These are phyloP conservation scores for Coelinius sp. DNA, from an alignment of 2,888 invertebrate genomes.

Conservation along the genomic window DNA sequence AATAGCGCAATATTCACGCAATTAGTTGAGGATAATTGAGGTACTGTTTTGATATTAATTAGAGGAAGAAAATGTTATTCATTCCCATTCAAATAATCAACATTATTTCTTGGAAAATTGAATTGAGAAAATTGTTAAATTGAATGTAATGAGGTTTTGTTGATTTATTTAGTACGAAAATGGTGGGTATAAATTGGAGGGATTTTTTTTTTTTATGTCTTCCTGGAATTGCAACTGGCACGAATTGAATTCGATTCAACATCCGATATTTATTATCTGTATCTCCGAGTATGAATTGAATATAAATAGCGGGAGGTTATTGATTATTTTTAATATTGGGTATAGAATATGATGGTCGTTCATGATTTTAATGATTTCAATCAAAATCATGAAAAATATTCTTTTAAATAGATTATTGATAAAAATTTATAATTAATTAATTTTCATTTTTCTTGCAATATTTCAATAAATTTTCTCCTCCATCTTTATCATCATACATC, in stretches of 20 bases:
- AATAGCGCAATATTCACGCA: constrained; percentile 45
- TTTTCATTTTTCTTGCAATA: not conserved
- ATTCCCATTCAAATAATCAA: too few species aligned
- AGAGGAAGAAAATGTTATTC: too few species aligned
- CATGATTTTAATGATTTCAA: not conserved
- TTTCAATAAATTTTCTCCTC: constrained; percentile 1
- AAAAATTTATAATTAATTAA: constrained; percentile 8
- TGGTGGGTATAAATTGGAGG: not conserved
- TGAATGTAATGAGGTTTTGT: too few species aligned
- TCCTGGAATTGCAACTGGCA: not conserved
- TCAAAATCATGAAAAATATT: not conserved
- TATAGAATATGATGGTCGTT: not conserved
- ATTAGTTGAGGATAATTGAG: constrained; percentile 53
- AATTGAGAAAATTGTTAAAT: not conserved
- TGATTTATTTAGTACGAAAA: too few species aligned
- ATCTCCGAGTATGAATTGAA: not conserved
- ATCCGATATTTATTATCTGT: constrained; percentile 27
- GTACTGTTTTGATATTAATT: constrained; percentile 52
- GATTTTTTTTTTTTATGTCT: constrained; percentile 1
- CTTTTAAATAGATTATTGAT: not conserved
- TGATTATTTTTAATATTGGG: not conserved
- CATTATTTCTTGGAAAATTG: not conserved
- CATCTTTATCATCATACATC: constrained; percentile 15
- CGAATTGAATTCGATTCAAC: constrained; percentile 27
- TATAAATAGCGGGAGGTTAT: not conserved